Percentiles rank a stretch among this genome's conserved stretches.
These are phyloP conservation scores for Acanthurus tractus DNA, from an alignment of 2,797 vertebrate genomes.

Conservation along the genomic window DNA sequence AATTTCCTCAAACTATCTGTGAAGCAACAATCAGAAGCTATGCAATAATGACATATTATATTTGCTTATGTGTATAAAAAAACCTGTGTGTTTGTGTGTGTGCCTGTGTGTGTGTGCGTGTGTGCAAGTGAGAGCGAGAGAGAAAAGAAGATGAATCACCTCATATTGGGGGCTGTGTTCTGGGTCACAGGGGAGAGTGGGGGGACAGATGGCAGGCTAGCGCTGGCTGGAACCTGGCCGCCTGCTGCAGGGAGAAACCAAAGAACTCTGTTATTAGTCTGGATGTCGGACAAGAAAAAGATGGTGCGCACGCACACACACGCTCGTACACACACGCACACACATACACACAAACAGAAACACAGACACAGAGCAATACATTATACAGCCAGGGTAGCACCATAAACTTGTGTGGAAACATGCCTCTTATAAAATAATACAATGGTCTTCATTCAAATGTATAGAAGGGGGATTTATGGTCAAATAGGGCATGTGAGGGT, in stretches of 20 bases:
- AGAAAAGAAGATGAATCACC: conserved; percentile 87
- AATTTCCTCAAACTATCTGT: not conserved
- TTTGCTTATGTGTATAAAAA: conserved; percentile 46
- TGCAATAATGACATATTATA: conserved; percentile 37
- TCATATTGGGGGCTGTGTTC: conserved; percentile 95
- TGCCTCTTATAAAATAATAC: conserved; percentile 75
- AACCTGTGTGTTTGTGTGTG: conserved; percentile 37
- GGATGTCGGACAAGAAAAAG: conserved; percentile 74
- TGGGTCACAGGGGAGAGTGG: conserved; percentile 93
- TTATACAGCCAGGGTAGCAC: conserved; percentile 54
- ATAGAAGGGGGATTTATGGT: conserved; percentile 70
- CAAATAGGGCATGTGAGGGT: conserved; percentile 64
- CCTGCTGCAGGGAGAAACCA: conserved; percentile 83
- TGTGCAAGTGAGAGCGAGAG: conserved; percentile 19
- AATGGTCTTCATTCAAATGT: conserved; percentile 77
- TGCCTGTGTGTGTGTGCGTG: conserved; percentile 29
- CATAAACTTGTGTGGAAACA: conserved; percentile 75
- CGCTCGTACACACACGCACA: conserved; percentile 1
- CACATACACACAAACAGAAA: not conserved
- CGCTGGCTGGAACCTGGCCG: conserved; percentile 90
- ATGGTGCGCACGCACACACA: conserved; percentile 1
- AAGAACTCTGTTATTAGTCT: conserved; percentile 83
- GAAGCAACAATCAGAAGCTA: conserved; percentile 31
- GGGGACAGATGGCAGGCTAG: conserved; percentile 95
- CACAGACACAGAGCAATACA: conserved; percentile 48